A percentile compares a stretch with the other conserved stretches of the same genome.
phyloP scores from a whole-genome alignment of 2,888 invertebrate genomes.

The Dorcus hopei region DNA sequence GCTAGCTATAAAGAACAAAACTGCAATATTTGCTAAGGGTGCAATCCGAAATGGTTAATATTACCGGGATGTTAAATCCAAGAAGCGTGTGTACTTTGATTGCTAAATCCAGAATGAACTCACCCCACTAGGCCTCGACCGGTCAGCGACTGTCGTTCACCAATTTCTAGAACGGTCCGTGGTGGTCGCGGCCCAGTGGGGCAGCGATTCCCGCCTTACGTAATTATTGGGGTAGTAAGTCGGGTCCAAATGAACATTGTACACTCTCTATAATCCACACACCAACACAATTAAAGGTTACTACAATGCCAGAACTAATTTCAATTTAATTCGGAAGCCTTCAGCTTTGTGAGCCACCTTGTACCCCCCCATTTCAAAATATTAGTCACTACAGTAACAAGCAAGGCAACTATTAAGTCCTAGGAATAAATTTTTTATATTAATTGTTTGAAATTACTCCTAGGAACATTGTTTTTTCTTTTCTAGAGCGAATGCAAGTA shows the following conservation, averaged over 20 bases:
- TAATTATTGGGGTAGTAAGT: constrained; percentile 38
- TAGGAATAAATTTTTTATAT: too few species aligned
- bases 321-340: too few species aligned
- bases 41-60: too few species aligned
- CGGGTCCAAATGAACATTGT: constrained; percentile 46
- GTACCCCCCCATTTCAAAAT: too few species aligned
- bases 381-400: too few species aligned
- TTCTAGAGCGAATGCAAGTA: constrained; percentile 17
- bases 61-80: too few species aligned
- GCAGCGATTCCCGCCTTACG: constrained; percentile 32
- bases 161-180: constrained; percentile 38
- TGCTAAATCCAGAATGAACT: constrained; percentile 27
- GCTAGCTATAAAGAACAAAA: not conserved
- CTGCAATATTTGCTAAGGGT: too few species aligned
- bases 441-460: too few species aligned
- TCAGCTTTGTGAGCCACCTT: too few species aligned
- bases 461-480: too few species aligned
- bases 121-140: constrained; percentile 43
- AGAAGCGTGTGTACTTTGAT: not conserved
- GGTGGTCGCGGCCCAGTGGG: constrained; percentile 42
- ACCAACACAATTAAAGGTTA: constrained; percentile 9
- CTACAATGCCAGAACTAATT: too few species aligned
- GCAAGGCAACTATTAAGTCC: too few species aligned
- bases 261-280: constrained; percentile 41
- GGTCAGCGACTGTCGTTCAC: constrained; percentile 27